Conservation (phyloP, 2,888 invertebrate genomes). For the Drosophila anomelani region DNA sequence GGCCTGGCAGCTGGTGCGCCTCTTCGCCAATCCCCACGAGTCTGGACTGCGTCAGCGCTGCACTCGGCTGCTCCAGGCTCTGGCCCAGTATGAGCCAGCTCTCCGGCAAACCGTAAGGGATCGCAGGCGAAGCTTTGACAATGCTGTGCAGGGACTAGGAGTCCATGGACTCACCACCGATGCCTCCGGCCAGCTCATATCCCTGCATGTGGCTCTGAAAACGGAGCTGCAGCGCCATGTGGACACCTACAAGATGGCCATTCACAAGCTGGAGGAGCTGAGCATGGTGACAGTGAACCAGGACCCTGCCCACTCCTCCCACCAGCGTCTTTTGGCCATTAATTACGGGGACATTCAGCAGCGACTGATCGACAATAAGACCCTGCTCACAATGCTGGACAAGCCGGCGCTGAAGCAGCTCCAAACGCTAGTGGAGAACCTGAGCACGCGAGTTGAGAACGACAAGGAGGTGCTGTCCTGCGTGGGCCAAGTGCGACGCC, state of each 20-base stretch:
- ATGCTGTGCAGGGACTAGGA: constrained; percentile 94
- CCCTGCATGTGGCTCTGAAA: constrained; percentile 92
- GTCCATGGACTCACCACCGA: constrained; percentile 93
- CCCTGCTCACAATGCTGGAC: constrained; percentile 92
- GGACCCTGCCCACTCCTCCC: constrained; percentile 93
- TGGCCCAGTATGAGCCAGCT: constrained; percentile 88
- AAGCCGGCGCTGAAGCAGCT: constrained; percentile 93
- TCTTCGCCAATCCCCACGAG: constrained; percentile 88
- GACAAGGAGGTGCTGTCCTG: constrained; percentile 94
- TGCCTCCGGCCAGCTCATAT: constrained; percentile 88
- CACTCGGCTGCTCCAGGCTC: constrained; percentile 86
- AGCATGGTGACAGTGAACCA: constrained; percentile 87
- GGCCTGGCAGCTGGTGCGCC: constrained; percentile 93
- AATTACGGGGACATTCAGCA: constrained; percentile 94
- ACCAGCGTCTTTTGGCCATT: constrained; percentile 94
- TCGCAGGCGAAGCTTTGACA: constrained; percentile 90
- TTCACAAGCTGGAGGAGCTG: constrained; percentile 93
- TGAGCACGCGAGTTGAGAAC: constrained; percentile 93
- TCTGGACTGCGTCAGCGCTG: constrained; percentile 88
- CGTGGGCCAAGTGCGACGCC: constrained; percentile 88
- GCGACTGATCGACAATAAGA: constrained; percentile 95
- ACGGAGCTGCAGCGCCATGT: constrained; percentile 93
- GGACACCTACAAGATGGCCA: constrained; percentile 93
- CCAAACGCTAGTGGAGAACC: constrained; percentile 87
- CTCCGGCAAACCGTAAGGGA: constrained; percentile 89